phyloP scores from a whole-genome alignment of 2,797 vertebrate genomes.

The Naso thynnoides region DNA sequence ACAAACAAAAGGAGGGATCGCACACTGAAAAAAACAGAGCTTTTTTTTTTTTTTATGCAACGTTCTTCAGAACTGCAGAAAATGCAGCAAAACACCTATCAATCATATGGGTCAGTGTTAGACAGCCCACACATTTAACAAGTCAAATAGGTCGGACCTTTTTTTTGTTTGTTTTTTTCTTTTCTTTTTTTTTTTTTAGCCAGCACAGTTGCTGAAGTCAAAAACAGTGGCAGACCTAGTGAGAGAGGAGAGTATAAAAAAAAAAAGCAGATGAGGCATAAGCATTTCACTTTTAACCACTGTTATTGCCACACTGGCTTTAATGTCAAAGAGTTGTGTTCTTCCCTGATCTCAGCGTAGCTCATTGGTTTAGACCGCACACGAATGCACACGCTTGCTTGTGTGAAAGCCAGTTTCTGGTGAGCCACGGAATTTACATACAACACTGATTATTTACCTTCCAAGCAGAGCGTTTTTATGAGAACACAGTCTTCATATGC shows the following conservation, averaged over 20 bases:
- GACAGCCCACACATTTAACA: conserved; percentile 41
- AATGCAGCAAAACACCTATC: conserved; percentile 55
- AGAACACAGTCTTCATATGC: conserved; percentile 58
- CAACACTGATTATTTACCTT: conserved; percentile 62
- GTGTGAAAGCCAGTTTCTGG: conserved; percentile 55
- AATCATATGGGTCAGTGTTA: conserved; percentile 58
- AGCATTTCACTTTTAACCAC: conserved; percentile 53
- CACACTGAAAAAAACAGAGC: conserved; percentile 33
- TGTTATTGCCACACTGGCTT: conserved; percentile 64
- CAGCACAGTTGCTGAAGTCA: conserved; percentile 55
- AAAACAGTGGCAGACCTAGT: conserved; percentile 46
- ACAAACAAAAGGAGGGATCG: conserved; percentile 50
- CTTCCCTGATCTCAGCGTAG: conserved; percentile 79
- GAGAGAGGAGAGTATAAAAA: conserved; percentile 42
- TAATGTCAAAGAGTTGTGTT: conserved; percentile 64
- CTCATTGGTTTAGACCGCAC: conserved; percentile 66
- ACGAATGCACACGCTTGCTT: conserved; percentile 37
- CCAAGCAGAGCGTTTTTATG: conserved; percentile 43
- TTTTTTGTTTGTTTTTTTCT: conserved; percentile 19
- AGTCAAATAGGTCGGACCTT: conserved; percentile 25
- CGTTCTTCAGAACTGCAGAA: conserved; percentile 56
- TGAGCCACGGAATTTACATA: conserved; percentile 62
- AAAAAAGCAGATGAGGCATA: conserved; percentile 57
- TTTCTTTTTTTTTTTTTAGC: conserved; percentile 36
- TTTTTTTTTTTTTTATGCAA: conserved; percentile 51